A percentile compares a stretch with the other conserved stretches of the same genome.
These are phyloP conservation scores for Xenopus laevis DNA, from an alignment of 2,113 vertebrate genomes.

Conservation along the genomic window DNA sequence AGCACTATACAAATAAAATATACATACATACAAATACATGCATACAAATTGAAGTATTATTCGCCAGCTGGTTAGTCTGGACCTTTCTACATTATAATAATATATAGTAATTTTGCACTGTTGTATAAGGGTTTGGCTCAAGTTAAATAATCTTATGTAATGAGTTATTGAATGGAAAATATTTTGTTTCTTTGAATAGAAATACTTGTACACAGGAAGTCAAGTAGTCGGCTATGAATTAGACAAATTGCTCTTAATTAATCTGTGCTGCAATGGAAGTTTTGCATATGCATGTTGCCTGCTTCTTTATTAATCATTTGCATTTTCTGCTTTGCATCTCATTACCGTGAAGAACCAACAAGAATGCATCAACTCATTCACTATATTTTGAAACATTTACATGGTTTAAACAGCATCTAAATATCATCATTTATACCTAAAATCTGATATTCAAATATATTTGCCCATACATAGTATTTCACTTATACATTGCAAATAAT, in stretches of 20 bases:
- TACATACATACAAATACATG: too few relatives aligned
- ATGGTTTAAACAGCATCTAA: not conserved
- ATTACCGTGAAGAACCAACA: not conserved
- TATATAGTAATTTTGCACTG: too few relatives aligned
- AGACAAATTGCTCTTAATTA: constrained; percentile 1
- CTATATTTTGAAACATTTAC: not conserved
- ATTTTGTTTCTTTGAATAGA: constrained; percentile 1
- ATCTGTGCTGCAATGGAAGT: not conserved
- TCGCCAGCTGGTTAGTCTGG: too few relatives aligned
- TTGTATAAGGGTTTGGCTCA: not conserved
- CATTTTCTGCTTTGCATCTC: not conserved
- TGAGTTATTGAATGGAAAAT: constrained; percentile 4
- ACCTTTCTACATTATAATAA: not conserved
- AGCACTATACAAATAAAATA: too few relatives aligned
- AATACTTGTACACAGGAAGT: not conserved
- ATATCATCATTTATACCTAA: too few relatives aligned
- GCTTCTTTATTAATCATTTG: not conserved
- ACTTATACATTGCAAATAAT: too few relatives aligned
- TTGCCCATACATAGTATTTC: too few relatives aligned
- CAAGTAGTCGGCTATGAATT: not conserved
- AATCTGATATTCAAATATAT: too few relatives aligned
- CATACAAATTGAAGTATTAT: too few relatives aligned
- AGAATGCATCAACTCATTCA: too few relatives aligned
- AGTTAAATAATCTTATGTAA: not conserved
- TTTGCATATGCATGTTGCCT: not conserved